Percentiles rank a stretch among this genome's conserved stretches.
Evolutionary conservation across 2,797 vertebrate genomes (phyloP).

Genomic region (Sebastes oblongus): DNA sequence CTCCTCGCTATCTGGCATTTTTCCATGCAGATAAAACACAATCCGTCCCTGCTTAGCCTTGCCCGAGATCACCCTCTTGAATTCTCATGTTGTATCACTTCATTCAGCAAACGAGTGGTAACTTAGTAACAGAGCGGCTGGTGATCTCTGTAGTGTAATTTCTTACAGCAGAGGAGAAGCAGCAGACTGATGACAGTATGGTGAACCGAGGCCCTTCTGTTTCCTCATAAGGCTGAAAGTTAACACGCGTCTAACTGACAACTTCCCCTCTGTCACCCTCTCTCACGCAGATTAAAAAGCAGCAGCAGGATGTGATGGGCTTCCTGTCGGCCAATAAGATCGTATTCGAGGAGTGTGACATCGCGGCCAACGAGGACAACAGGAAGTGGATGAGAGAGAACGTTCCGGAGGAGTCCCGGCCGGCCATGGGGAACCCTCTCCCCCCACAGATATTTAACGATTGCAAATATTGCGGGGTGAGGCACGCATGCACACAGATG

Average conservation of each 20-base stretch:
- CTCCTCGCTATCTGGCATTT: neutral
- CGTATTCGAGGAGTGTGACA: slow-evolving; percentile 94
- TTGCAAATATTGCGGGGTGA: slow-evolving; percentile 93
- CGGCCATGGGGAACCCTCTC: slow-evolving; percentile 89
- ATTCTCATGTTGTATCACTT: neutral
- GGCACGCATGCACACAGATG: slow-evolving; percentile 67
- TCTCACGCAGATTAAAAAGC: slow-evolving; percentile 92
- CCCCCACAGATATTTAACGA: slow-evolving; percentile 97
- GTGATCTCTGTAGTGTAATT: neutral
- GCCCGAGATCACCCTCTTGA: neutral
- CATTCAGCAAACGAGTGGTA: slow-evolving; percentile 23
- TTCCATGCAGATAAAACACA: neutral
- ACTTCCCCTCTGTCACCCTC: slow-evolving; percentile 40
- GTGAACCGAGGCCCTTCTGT: slow-evolving; percentile 3
- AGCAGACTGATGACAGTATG: slow-evolving; percentile 14
- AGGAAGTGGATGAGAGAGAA: slow-evolving; percentile 98
- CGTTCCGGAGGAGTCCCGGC: slow-evolving; percentile 89
- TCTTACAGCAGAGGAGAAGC: slow-evolving; percentile 14
- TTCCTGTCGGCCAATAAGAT: slow-evolving; percentile 96
- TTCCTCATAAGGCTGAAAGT: slow-evolving; percentile 34
- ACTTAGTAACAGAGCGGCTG: slow-evolving; percentile 43
- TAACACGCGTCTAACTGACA: slow-evolving; percentile 38
- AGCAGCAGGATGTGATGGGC: slow-evolving; percentile 94
- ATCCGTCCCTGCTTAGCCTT: neutral
- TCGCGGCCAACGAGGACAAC: slow-evolving; percentile 93